Percentiles rank a stretch among this genome's conserved stretches.
These are phyloP conservation scores for Leptodactylus fuscus DNA, from an alignment of 2,113 vertebrate genomes.

Conservation along the genomic window DNA sequence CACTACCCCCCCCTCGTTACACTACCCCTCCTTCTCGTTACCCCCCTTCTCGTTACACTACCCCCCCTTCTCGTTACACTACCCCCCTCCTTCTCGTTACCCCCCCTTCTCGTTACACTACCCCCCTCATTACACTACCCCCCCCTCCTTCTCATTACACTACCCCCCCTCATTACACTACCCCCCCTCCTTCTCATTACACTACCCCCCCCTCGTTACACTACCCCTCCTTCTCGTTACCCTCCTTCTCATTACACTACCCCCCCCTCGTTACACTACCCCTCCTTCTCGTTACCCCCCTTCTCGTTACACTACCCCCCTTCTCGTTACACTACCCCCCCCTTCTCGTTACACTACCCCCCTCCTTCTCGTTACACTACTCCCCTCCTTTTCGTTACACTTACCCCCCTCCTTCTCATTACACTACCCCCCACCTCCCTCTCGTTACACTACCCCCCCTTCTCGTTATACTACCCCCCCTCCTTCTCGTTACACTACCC, in stretches of 20 bases:
- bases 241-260: no score
- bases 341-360: background rate
- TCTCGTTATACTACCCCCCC: background rate
- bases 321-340: no score
- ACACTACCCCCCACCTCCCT: background rate
- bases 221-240: background rate
- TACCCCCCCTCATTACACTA: background rate
- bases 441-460: no score
- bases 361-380: background rate
- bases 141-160: background rate
- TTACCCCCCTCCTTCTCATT: background rate
- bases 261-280: background rate
- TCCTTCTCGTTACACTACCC: background rate
- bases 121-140: no score
- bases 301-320: no score
- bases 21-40: no score
- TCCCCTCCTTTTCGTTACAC: background rate
- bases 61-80: constrained; percentile 3
- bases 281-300: no score
- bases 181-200: background rate
- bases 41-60: background rate
- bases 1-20: background rate
- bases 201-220: constrained; percentile 21
- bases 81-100: background rate
- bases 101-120: background rate